phyloP scores from a whole-genome alignment of 2,888 invertebrate species.

The Idaea straminata region DNA sequence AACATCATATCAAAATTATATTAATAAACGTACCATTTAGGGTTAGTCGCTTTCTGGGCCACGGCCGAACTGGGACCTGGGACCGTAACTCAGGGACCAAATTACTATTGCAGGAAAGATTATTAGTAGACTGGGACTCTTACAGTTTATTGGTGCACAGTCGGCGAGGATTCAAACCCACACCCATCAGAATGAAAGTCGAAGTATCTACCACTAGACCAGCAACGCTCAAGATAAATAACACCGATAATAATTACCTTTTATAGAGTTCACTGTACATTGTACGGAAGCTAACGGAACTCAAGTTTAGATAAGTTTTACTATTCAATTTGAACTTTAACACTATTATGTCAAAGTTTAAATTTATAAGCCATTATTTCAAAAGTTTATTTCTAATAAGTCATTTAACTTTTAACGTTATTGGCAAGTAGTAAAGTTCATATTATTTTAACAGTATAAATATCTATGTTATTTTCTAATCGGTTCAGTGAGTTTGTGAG shows the following conservation, averaged over 20 bases:
- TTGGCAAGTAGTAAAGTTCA: neutral
- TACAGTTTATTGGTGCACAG: too few species aligned
- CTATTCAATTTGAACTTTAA: neutral
- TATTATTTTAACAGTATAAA: neutral
- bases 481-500: neutral
- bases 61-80: too few species aligned
- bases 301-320: neutral
- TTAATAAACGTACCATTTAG: too few species aligned
- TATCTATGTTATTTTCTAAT: neutral
- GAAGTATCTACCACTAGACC: too few species aligned
- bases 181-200: too few species aligned
- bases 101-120: too few species aligned
- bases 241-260: neutral
- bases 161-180: too few species aligned
- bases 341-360: neutral
- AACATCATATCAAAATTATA: too few species aligned
- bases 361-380: neutral
- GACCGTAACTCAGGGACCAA: too few species aligned
- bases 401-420: neutral
- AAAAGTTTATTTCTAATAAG: neutral
- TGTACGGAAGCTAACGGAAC: neutral
- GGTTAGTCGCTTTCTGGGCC: too few species aligned
- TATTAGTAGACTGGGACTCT: too few species aligned
- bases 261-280: neutral
- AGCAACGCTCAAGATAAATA: neutral